phyloP scores from a whole-genome alignment of 53 echinoderm and acorn worm species.

The Paelopatides confundens region DNA sequence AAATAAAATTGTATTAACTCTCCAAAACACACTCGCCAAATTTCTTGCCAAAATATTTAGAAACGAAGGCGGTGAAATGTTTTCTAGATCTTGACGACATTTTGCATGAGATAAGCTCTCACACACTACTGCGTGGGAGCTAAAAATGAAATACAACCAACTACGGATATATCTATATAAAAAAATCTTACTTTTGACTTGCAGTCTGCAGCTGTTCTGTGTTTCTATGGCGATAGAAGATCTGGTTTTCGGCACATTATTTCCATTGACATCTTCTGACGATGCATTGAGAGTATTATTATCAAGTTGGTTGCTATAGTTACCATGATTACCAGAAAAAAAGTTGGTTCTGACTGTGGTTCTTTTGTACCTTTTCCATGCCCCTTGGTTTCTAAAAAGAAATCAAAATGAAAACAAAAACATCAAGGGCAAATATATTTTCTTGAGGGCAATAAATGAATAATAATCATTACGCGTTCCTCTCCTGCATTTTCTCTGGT shows the following conservation, averaged over 20 bases:
- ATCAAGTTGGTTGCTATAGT: constrained; percentile 2
- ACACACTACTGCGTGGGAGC: no score
- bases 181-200: background rate
- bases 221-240: constrained; percentile 1
- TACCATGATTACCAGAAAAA: constrained; percentile 55
- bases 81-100: no score
- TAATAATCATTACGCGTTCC: no score
- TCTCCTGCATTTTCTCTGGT: no score
- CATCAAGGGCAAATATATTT: no score
- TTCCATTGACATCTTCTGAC: constrained; percentile 32
- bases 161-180: background rate
- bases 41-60: no score
- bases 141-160: background rate
- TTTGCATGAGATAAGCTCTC: no score
- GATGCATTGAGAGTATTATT: background rate
- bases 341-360: constrained; percentile 27
- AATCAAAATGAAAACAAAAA: background rate
- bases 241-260: constrained; percentile 19
- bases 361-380: constrained; percentile 80
- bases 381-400: constrained; percentile 80
- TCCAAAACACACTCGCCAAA: no score
- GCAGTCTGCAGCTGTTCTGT: background rate
- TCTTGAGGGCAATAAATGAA: no score
- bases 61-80: no score
- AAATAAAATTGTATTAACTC: no score